Evolutionary conservation across 2,888 invertebrate species (phyloP).

Genomic region (Eucriotettix oculatus): DNA sequence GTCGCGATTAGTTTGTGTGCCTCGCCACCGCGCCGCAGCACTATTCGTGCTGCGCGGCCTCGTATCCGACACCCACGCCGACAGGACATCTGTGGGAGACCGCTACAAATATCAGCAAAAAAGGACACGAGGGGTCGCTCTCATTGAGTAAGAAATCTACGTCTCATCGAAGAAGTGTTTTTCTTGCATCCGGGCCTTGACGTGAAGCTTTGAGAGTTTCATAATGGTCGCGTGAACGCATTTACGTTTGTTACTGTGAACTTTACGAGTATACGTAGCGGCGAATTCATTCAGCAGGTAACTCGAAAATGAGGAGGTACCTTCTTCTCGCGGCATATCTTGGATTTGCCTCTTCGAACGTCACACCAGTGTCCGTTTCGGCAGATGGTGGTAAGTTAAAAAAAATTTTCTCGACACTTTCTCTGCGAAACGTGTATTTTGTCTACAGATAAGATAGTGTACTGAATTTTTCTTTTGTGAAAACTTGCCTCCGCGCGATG

Average conservation of each 20-base stretch:
- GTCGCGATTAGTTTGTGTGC: not conserved
- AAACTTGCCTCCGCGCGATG: no score
- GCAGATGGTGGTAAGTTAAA: conserved; percentile 13
- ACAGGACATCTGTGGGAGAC: not conserved
- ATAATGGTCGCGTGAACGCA: conserved; percentile 4
- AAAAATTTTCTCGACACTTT: no score
- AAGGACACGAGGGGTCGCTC: not conserved
- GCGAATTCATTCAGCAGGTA: not conserved
- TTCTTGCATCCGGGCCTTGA: conserved; percentile 8
- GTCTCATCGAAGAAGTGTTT: not conserved
- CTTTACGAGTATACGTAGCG: not conserved
- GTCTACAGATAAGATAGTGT: no score
- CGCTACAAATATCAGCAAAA: no score
- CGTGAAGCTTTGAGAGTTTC: conserved; percentile 5
- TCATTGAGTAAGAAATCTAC: not conserved
- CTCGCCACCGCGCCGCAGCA: not conserved
- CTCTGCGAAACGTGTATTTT: no score
- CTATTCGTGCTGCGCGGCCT: not conserved
- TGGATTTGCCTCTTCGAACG: conserved; percentile 13
- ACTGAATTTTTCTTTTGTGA: no score
- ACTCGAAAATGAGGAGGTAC: conserved; percentile 6
- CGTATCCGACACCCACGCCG: not conserved
- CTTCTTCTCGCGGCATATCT: conserved; percentile 10
- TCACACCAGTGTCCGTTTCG: conserved; percentile 11
- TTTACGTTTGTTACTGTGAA: not conserved